Conservation (phyloP, 2,797 vertebrate genomes). For the Nannoperca obscura region DNA sequence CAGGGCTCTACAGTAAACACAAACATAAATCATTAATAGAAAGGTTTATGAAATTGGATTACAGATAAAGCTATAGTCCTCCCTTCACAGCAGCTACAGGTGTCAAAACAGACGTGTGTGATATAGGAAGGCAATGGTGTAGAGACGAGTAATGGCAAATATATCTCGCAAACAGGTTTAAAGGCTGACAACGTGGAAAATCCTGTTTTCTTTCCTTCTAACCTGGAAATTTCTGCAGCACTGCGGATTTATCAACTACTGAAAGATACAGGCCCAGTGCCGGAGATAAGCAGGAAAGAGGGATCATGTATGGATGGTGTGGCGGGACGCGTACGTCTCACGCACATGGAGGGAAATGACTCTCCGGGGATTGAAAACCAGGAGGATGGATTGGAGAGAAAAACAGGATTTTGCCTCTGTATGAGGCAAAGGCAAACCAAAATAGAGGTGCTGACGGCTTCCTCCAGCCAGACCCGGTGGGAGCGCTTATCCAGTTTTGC, state of each 20-base stretch:
- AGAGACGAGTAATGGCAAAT: slow-evolving; percentile 38
- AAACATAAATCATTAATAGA: background rate
- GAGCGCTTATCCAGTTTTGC: slow-evolving; percentile 77
- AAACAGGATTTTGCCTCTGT: slow-evolving; percentile 79
- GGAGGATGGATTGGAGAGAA: slow-evolving; percentile 70
- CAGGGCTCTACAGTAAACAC: background rate
- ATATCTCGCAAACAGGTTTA: slow-evolving; percentile 46
- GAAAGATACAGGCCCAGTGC: slow-evolving; percentile 60
- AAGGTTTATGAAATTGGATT: background rate
- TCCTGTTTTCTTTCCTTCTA: slow-evolving; percentile 62
- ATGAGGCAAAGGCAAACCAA: slow-evolving; percentile 72
- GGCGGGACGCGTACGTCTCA: slow-evolving; percentile 54
- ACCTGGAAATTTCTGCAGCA: slow-evolving; percentile 51
- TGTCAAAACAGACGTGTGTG: slow-evolving; percentile 49
- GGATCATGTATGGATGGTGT: slow-evolving; percentile 65
- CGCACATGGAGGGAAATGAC: slow-evolving; percentile 59
- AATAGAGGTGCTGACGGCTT: slow-evolving; percentile 82
- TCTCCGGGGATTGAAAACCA: slow-evolving; percentile 68
- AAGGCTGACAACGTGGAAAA: slow-evolving; percentile 60
- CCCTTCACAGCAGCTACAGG: slow-evolving; percentile 54
- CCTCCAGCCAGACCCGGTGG: slow-evolving; percentile 71
- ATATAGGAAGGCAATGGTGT: slow-evolving; percentile 35
- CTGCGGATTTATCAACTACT: slow-evolving; percentile 50
- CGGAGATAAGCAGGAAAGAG: slow-evolving; percentile 71
- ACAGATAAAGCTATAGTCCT: background rate